Evolutionary conservation across 1,140 invertebrate genomes (phyloP), one percentile per base, ranked within the genome.

Genomic region (Calliphora vicina): DNA sequence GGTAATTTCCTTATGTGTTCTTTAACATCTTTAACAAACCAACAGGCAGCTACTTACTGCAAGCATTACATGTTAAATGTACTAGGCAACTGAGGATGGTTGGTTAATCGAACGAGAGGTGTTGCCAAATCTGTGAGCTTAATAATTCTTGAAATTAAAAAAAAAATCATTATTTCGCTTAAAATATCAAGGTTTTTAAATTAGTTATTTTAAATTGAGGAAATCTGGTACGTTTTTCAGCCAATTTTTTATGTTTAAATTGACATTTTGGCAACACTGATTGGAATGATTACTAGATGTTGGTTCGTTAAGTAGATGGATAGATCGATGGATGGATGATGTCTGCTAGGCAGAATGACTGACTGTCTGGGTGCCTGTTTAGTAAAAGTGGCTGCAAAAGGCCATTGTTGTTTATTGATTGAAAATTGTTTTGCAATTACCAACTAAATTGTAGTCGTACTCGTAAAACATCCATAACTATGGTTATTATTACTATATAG

Each of bases 351-450:
- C 50, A 13, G 50, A n/a, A 5, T 57, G n/a, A 57, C 50, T 57
- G 50, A n/a, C 50, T n/a, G 50, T 6, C 17, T 57, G 50, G n/a
- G 50, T 57, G 50, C 50, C 50, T 57, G n/a, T 57, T 57, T 57
- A 57, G 50, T 15, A 57, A 57, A 10, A 10, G 61, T 67, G 23
- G n/a, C 61, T 67, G 5, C 61, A 67, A 67, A 67, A 67, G 61
- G 61, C 61, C 20, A 23, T 67, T 23, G 61, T 67, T 57, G 50
- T n/a, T 57, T 67, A 67, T 67, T 67, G 61, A 67, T 67, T 67
- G 61, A 67, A 67, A 67, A 67, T 67, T 67, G 61, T 67, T 57
- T 67, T 67, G 61, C 61, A 67, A 67, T 67, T 67, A 67, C 61
- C 61, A 67, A 67, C 61, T 67, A 67, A 67, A 67, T 67, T 67